Base-by-base conservation (phyloP, 2,888 invertebrate species). In the Eudasyphora cyanicolor region DNA sequence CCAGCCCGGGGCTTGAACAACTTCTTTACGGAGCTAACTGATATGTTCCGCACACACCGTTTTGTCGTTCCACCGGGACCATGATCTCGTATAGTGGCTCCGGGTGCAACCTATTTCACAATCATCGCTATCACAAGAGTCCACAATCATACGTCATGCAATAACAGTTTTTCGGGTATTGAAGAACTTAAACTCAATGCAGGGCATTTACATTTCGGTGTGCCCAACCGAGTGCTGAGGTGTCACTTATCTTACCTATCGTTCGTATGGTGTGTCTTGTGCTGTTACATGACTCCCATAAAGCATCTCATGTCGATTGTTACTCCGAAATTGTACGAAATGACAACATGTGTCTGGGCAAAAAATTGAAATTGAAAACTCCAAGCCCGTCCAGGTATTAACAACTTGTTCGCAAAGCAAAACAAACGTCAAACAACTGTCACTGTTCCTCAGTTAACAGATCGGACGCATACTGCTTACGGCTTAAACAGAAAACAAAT, bases 351-450 rank as follows among this genome's bases (percentile, higher is more conserved):
- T 67, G 67, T 19, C 38, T 24, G 8, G 38, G 12, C 29, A 67
- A 24, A 42, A 57, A 21, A 57, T 8, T 14, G 6, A 60, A 42
- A 67, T 24, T 67, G 24, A 14, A 27, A 17, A 14, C 24, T 14
- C 1, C 42, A 42, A 35, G 7, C 27, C 45, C n/a, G 8, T 21
- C 32, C 38, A 14, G 29, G 38, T 70, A 62, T 77, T 70, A 78
- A 77, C 64, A 80, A 75, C 77, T 81, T 84, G 78, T 76, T 81
- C 32, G 29, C 57, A 67, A n/a, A 78, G 14, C 57, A 42, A 69
- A 67, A 42, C 35, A 60, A 73, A 76, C 73, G 81, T 84, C 84
- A 81, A 79, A 81, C 84, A 84, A 81, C 78, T 84, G 84, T 81
- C 80, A 79, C 67, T 79, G 71, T 64, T 32, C 32, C 19, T 10